Conservation (phyloP, 2,113 vertebrate species). For the Acinonyx jubatus region DNA sequence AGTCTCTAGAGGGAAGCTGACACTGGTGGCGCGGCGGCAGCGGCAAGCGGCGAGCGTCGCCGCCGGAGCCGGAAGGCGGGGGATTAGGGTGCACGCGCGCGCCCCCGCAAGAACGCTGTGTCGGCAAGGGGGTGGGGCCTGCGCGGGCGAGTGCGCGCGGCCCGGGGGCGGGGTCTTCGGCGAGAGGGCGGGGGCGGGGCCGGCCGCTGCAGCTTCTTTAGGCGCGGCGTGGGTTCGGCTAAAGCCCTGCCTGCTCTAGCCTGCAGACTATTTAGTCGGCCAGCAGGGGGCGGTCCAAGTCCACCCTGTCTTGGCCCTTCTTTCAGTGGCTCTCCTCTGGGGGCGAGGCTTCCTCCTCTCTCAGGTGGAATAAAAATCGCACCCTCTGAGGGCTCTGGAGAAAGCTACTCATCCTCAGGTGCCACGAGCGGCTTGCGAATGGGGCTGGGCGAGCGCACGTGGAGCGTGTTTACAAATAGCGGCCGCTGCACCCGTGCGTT, state of each 20-base stretch:
- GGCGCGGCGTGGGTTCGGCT: neutral
- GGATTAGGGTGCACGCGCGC: slow-evolving; percentile 77
- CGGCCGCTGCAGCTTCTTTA: rapidly evolving
- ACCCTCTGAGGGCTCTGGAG: rapidly evolving
- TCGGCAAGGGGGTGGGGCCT: slow-evolving; percentile 59
- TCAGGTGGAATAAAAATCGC: neutral
- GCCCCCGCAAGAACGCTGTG: slow-evolving; percentile 66
- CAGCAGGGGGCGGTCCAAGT: slow-evolving; percentile 6
- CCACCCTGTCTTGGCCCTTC: neutral
- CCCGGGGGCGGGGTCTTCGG: slow-evolving; percentile 1
- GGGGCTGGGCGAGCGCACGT: slow-evolving; percentile 57
- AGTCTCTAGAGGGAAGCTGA: neutral
- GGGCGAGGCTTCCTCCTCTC: neutral
- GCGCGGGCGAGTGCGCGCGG: slow-evolving; percentile 50
- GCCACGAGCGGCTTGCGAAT: neutral
- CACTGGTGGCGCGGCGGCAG: neutral
- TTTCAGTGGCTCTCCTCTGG: rapidly evolving
- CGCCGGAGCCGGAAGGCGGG: slow-evolving; percentile 77
- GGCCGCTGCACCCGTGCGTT: neutral
- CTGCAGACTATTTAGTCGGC: neutral
- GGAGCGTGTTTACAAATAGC: slow-evolving; percentile 72
- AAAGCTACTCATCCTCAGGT: neutral
- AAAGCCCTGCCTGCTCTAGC: rapidly evolving
- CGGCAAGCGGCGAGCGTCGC: neutral
- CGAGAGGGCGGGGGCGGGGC: neutral